Conservation (phyloP, 2,113 vertebrate species). For the Recurvirostra avosetta region DNA sequence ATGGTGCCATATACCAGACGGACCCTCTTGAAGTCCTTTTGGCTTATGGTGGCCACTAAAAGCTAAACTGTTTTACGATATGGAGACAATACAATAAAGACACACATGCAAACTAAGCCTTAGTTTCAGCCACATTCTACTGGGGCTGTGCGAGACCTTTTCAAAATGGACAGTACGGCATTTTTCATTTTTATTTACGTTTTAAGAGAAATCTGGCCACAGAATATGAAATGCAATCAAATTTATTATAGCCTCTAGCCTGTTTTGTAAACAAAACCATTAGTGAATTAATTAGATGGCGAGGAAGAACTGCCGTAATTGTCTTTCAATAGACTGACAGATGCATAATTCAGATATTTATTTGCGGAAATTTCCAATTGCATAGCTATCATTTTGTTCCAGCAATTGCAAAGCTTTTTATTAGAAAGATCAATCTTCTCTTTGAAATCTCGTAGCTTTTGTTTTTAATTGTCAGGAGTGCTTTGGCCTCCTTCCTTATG, state of each 20-base stretch:
- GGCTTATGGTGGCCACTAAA: background rate
- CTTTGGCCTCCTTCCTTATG: background rate
- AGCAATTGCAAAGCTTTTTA: background rate
- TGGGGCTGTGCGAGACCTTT: background rate
- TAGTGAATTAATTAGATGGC: background rate
- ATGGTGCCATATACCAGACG: background rate
- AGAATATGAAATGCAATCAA: background rate
- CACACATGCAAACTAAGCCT: background rate
- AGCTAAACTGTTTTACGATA: background rate
- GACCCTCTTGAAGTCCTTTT: background rate
- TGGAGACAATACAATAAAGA: background rate
- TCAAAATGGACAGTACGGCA: background rate
- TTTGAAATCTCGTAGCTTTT: background rate
- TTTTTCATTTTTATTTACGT: background rate
- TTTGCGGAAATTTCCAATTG: background rate
- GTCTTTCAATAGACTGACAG: background rate
- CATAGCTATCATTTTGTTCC: background rate
- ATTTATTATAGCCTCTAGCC: background rate
- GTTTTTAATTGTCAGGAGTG: background rate
- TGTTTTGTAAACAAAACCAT: constrained; percentile 17
- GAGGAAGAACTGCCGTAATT: accelerated
- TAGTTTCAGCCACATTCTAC: background rate
- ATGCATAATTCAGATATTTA: background rate
- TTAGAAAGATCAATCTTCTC: background rate
- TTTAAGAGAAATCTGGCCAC: background rate